Evolutionary conservation across 2,797 vertebrate genomes (phyloP).

Genomic region (Betta splendens): DNA sequence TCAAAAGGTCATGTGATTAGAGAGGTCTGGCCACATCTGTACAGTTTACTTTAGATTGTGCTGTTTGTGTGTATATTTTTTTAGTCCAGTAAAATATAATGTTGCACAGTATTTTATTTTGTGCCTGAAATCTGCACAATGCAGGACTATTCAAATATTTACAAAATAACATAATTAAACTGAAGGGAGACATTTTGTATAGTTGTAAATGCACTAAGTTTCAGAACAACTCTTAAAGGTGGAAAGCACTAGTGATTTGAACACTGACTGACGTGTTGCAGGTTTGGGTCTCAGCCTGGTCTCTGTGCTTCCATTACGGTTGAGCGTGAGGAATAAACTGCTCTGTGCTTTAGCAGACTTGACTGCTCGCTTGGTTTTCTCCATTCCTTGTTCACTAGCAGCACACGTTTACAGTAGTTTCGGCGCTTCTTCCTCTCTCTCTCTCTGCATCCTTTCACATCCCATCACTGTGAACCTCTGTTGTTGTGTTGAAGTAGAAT

Average conservation of each 20-base stretch:
- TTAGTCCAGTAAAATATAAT: conserved; percentile 68
- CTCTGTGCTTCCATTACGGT: conserved; percentile 67
- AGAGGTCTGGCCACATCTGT: conserved; percentile 56
- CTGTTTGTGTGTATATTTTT: conserved; percentile 77
- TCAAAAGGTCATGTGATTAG: conserved; percentile 49
- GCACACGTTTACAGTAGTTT: conserved; percentile 6
- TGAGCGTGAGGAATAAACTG: conserved; percentile 78
- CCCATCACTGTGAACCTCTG: conserved; percentile 7
- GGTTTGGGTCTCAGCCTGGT: conserved; percentile 39
- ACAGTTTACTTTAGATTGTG: conserved; percentile 60
- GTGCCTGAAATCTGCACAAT: conserved; percentile 77
- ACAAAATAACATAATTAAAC: conserved; percentile 58
- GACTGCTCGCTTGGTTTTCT: conserved; percentile 62
- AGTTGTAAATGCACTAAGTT: conserved; percentile 64
- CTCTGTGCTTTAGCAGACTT: conserved; percentile 67
- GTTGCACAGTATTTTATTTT: conserved; percentile 79
- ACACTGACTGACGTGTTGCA: conserved; percentile 25
- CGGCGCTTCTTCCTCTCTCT: conserved; percentile 1
- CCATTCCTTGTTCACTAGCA: conserved; percentile 19
- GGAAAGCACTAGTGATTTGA: too few species aligned
- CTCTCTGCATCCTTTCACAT: conserved; percentile 11
- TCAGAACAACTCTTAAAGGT: too few species aligned
- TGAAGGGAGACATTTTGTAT: conserved; percentile 62
- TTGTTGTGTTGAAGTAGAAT: conserved; percentile 10
- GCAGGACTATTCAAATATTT: conserved; percentile 69